Evolutionary conservation across 2,113 vertebrate species (phyloP).

Genomic region (Corydoras maculifer): DNA sequence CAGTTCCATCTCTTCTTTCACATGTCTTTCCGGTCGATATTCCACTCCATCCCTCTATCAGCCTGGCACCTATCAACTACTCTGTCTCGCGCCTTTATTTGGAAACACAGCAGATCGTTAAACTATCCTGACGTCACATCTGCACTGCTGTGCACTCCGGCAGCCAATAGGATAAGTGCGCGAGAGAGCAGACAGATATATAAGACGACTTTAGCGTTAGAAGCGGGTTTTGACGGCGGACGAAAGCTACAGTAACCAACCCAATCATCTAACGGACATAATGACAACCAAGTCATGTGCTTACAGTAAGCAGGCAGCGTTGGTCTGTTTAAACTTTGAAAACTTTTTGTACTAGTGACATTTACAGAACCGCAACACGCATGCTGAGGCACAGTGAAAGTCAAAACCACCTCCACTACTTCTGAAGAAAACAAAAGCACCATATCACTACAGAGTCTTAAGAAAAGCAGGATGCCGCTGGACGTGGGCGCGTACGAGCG

Average conservation of each 20-base stretch:
- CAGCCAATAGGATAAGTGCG: slow-evolving; percentile 33
- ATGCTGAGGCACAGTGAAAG: background rate
- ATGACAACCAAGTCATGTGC: no score
- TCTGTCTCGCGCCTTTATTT: slow-evolving; percentile 12
- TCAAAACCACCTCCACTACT: background rate
- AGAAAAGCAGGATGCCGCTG: slow-evolving; percentile 66
- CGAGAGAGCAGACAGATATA: background rate
- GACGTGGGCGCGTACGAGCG: slow-evolving; percentile 49
- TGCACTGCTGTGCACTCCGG: background rate
- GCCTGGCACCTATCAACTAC: no score
- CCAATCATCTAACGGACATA: no score
- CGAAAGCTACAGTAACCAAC: background rate
- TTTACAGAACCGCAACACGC: background rate
- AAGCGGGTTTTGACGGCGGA: slow-evolving; percentile 48
- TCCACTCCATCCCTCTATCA: background rate
- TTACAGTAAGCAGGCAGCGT: no score
- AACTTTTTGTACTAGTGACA: background rate
- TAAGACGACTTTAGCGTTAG: background rate
- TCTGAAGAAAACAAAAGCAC: background rate
- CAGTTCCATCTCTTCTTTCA: no score
- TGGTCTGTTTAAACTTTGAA: background rate
- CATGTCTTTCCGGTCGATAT: no score
- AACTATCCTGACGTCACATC: slow-evolving; percentile 33
- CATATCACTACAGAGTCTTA: background rate
- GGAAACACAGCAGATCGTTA: slow-evolving; percentile 32